Evolutionary conservation across 2,113 vertebrate genomes (phyloP).

Genomic region (Menidia beryllina): DNA sequence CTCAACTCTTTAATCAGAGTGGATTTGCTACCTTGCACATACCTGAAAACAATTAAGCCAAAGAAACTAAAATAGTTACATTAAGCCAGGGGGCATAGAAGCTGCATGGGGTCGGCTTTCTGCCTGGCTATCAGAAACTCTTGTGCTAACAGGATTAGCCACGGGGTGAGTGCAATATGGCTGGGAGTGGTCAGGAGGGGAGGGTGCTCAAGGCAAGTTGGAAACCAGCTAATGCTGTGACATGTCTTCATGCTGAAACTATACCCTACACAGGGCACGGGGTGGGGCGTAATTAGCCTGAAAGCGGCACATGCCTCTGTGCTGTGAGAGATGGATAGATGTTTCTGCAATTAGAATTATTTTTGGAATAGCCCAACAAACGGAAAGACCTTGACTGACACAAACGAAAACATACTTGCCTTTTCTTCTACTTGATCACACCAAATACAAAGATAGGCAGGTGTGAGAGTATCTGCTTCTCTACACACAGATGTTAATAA

Average conservation of each 20-base stretch:
- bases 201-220: conserved; percentile 38
- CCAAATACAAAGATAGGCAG: conserved; percentile 10
- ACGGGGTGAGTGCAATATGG: conserved; percentile 46
- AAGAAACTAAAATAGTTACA: conserved; percentile 44
- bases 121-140: conserved; percentile 43
- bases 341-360: conserved; percentile 34
- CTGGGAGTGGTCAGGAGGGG: conserved; percentile 43
- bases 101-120: conserved; percentile 37
- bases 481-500: conserved; percentile 58
- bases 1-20: conserved; percentile 31
- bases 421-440: conserved; percentile 7
- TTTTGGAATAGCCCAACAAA: background rate
- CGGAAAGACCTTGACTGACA: background rate
- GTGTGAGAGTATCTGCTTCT: conserved; percentile 18
- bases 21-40: conserved; percentile 21
- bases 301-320: conserved; percentile 27
- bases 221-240: conserved; percentile 30
- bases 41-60: conserved; percentile 34
- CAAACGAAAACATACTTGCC: background rate
- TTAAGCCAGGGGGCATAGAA: conserved; percentile 32
- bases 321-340: conserved; percentile 43
- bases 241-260: conserved; percentile 25
- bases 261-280: background rate
- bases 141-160: conserved; percentile 63
- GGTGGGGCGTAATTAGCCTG: conserved; percentile 53